Conservation (phyloP, 1,140 invertebrate species). For the Bicyclus anynana region DNA sequence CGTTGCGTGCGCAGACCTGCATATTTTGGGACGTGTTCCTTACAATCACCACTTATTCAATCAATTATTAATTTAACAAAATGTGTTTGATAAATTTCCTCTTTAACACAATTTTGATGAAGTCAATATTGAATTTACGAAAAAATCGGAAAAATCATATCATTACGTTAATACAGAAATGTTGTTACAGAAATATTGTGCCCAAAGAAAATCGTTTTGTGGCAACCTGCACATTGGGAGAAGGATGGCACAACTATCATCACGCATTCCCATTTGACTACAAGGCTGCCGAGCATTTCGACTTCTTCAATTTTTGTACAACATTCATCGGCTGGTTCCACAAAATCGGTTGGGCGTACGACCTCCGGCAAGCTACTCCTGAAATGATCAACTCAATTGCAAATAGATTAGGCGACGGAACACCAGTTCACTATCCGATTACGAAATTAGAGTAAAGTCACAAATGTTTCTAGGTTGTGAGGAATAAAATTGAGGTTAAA, state of each 20-base stretch:
- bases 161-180: too few relatives aligned
- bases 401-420: slow-evolving; percentile 57
- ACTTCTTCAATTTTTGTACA: slow-evolving; percentile 70
- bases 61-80: too few relatives aligned
- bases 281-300: slow-evolving; percentile 85
- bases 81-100: too few relatives aligned
- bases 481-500: neutral
- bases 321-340: slow-evolving; percentile 73
- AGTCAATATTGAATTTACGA: too few relatives aligned
- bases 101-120: too few relatives aligned
- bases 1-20: too few relatives aligned
- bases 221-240: slow-evolving; percentile 77
- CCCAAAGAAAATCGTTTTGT: slow-evolving; percentile 79
- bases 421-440: slow-evolving; percentile 50
- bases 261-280: slow-evolving; percentile 95
- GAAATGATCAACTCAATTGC: slow-evolving; percentile 61
- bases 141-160: too few relatives aligned
- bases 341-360: slow-evolving; percentile 80
- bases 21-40: too few relatives aligned
- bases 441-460: slow-evolving; percentile 10
- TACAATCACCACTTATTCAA: too few relatives aligned
- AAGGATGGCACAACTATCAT: slow-evolving; percentile 93
- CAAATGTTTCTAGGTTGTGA: neutral
- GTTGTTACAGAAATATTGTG: slow-evolving; percentile 77
- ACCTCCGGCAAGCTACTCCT: slow-evolving; percentile 76